Percentiles rank a stretch among this genome's conserved stretches.
These are phyloP conservation scores for Agriotes lineatus DNA, from an alignment of 2,888 invertebrate genomes.

Conservation along the genomic window DNA sequence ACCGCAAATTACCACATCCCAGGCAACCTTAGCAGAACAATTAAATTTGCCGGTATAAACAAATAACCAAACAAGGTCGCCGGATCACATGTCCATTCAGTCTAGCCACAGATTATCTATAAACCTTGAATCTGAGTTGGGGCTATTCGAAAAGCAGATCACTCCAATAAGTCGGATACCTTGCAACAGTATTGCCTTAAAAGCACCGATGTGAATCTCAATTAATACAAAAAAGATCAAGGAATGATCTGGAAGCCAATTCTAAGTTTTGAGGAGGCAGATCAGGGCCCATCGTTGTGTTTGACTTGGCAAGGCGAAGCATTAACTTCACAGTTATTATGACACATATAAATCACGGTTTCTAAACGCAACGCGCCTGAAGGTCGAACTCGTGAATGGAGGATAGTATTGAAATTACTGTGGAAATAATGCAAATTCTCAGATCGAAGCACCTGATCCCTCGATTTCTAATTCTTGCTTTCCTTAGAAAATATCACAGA, in stretches of 20 bases:
- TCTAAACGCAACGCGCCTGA: conserved; percentile 2
- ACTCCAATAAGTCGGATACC: not conserved
- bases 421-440: not conserved
- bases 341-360: conserved; percentile 8
- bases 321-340: not conserved
- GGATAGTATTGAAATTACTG: not conserved
- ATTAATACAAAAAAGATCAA: not conserved
- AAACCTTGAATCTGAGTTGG: not conserved
- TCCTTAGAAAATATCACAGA: no score
- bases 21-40: not conserved
- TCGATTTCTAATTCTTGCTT: no score
- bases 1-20: not conserved
- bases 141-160: not conserved
- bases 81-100: not conserved
- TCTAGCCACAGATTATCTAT: not conserved
- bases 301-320: conserved; percentile 1
- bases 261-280: no score
- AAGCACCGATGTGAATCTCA: not conserved
- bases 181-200: not conserved
- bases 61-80: conserved; percentile 13
- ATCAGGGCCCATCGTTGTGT: not conserved
- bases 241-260: no score
- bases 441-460: not conserved
- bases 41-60: conserved; percentile 2
- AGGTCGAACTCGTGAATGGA: conserved; percentile 8